Percentiles rank a stretch among this genome's conserved stretches.
Conservation (phyloP, 1,140 invertebrate genomes). For the Drosophila virilis region DNA sequence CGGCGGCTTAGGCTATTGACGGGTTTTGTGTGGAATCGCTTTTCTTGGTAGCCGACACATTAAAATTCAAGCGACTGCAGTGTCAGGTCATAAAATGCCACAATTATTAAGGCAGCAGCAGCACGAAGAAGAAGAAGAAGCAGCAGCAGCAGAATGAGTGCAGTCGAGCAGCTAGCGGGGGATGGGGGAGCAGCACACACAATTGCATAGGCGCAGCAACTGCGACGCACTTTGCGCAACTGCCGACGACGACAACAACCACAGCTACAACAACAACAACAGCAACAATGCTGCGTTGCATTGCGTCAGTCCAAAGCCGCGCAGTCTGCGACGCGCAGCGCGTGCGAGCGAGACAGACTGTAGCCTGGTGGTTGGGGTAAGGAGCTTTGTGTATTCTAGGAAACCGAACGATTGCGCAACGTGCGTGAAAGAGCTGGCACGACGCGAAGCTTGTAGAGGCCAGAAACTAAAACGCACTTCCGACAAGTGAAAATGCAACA, state of each 20-base stretch:
- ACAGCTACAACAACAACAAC: conserved; percentile 9
- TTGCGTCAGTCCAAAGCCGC: conserved; percentile 59
- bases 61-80: conserved; percentile 79
- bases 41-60: conserved; percentile 68
- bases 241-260: conserved; percentile 55
- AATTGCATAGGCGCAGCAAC: conserved; percentile 43
- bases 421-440: conserved; percentile 11
- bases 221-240: conserved; percentile 73
- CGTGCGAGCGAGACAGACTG: conserved; percentile 13
- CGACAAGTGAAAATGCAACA: conserved; percentile 76
- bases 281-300: conserved; percentile 21
- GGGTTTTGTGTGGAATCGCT: conserved; percentile 26
- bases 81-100: conserved; percentile 69
- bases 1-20: conserved; percentile 20
- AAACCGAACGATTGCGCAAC: conserved; percentile 70
- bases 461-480: conserved; percentile 59
- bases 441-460: conserved; percentile 22
- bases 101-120: conserved; percentile 57
- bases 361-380: conserved; percentile 7
- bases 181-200: neutral
- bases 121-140: conserved; percentile 15
- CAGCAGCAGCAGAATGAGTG: conserved; percentile 19
- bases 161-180: neutral
- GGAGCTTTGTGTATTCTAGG: conserved; percentile 58
- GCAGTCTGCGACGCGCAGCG: conserved; percentile 51